Conservation (phyloP, 1,140 invertebrate genomes). For the Temnothorax longispinosus region DNA sequence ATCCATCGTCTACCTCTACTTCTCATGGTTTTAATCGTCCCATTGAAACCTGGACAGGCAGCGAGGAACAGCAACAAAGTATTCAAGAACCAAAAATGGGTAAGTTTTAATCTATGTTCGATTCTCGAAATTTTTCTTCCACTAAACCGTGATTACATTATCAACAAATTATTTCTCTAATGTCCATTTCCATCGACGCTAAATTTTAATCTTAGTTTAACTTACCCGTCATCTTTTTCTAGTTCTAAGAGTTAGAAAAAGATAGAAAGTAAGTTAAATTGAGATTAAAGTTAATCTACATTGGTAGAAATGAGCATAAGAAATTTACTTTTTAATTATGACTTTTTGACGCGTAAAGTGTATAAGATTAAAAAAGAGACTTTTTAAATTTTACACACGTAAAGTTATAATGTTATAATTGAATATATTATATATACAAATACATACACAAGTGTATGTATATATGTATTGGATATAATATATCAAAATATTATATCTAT, state of each 20-base stretch:
- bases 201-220: no score
- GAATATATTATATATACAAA: background rate
- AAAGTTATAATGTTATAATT: background rate
- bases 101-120: constrained; percentile 60
- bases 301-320: no score
- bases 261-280: no score
- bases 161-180: background rate
- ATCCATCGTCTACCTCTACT: constrained; percentile 76
- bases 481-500: constrained; percentile 2
- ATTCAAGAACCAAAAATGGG: constrained; percentile 83
- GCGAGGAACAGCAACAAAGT: constrained; percentile 83
- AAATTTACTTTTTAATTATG: no score
- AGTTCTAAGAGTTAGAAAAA: no score
- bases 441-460: constrained; percentile 29
- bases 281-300: no score
- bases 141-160: background rate
- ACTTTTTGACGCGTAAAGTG: no score
- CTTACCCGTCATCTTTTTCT: no score
- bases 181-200: background rate
- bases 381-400: background rate
- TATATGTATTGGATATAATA: background rate
- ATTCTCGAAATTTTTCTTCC: background rate
- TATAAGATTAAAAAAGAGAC: no score
- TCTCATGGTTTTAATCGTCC: constrained; percentile 83
- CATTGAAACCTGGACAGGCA: constrained; percentile 85